A percentile compares a stretch with the other conserved stretches of the same genome.
These are phyloP conservation scores for Pangasius mekongensis DNA, from an alignment of 2,797 vertebrate genomes.

Conservation along the genomic window DNA sequence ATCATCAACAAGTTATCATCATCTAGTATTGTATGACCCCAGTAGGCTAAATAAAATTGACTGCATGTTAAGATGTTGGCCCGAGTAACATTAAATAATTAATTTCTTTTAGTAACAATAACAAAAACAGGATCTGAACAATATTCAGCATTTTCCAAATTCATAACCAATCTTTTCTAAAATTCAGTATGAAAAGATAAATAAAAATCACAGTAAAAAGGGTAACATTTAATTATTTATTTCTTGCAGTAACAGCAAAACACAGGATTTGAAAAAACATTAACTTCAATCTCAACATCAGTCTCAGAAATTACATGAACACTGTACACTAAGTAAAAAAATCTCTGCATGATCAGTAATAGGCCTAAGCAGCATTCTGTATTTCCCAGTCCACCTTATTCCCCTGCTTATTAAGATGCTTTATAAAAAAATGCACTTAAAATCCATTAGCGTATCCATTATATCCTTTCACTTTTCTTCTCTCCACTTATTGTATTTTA, in stretches of 20 bases:
- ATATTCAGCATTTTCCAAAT: too few relatives aligned
- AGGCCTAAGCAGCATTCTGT: too few relatives aligned
- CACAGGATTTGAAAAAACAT: not conserved
- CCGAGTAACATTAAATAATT: not conserved
- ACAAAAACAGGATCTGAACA: not conserved
- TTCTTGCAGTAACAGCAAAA: not conserved
- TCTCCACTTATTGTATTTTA: not conserved
- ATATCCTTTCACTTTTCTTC: not conserved
- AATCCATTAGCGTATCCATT: not conserved
- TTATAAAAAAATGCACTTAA: not conserved
- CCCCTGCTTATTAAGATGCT: too few relatives aligned
- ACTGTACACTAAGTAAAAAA: too few relatives aligned
- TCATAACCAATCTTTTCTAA: too few relatives aligned
- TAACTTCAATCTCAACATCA: too few relatives aligned
- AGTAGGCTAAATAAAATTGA: not conserved
- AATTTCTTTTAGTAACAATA: not conserved
- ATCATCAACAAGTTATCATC: not conserved
- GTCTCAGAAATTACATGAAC: too few relatives aligned
- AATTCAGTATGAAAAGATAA: too few relatives aligned
- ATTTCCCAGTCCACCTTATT: too few relatives aligned
- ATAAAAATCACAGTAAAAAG: too few relatives aligned
- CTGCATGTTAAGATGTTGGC: not conserved
- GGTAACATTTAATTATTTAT: too few relatives aligned
- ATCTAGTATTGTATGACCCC: not conserved
- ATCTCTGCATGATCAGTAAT: not conserved